Base-by-base conservation (phyloP, 2,888 invertebrate species). In the Lissocephala sabroskyi region DNA sequence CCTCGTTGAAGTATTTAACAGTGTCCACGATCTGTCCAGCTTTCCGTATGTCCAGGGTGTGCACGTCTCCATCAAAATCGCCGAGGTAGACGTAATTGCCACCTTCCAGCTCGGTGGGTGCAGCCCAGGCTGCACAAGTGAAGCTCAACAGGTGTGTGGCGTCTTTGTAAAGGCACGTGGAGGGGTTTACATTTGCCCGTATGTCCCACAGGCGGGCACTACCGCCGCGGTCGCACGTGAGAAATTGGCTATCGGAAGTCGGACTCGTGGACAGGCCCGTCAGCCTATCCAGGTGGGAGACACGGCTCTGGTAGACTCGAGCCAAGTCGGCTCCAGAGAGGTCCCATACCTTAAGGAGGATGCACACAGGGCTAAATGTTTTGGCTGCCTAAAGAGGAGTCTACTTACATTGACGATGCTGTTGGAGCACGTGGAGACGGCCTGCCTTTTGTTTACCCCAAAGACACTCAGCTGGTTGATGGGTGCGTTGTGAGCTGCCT, bases 271-370 rank as follows among this genome's bases (percentile, higher is more conserved):
- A 56, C 19, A 70, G 10, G 1, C 74, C 71, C 1, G 64, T 74
- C 6, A 71, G 14, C 36, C 62, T 71, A 7, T 52, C 52, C 1
- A 23, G 56, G 18, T 70, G 74, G 0, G 65, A 52, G 13, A 45
- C 41, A 3, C 58, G 48, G 9, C 58, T 50, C 0, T 45, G 42
- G 43, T 66, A 70, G 3, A 43, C 62, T 61, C 52, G 51, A 33
- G 41, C 60, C 14, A 84, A 45, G 51, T 83, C 82, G 19, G 79
- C 82, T 7, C 67, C 63, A 2, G 81, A 80, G 23, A 81, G 56
- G 59, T 84, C 82, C 84, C 84, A 84, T 4, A 84, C 52, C 82
- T 84, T 2, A n/a, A 37, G 14, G 6, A 29, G 3, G 10, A 36
- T n/a, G n/a, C 17, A 23, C n/a, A 19, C 7, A 23, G 3, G 3